Conservation (phyloP, 2,113 vertebrate species). For the Butastur rufipennis region DNA sequence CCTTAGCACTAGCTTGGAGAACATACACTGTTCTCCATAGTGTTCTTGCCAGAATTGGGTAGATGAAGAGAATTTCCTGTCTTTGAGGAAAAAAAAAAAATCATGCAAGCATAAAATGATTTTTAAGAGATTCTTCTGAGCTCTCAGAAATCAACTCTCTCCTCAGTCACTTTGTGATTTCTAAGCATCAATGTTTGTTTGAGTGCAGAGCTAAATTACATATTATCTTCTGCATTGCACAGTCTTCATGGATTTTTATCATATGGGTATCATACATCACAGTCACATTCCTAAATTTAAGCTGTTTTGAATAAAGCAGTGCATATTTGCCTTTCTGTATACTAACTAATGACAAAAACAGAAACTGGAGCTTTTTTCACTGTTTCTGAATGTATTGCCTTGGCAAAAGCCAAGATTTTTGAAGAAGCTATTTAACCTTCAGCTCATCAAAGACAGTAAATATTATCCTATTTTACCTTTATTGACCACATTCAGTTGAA, state of each 20-base stretch:
- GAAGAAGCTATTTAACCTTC: conserved; percentile 3
- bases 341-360: not conserved
- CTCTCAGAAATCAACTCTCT: not conserved
- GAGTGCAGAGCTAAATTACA: not conserved
- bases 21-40: not conserved
- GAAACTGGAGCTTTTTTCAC: not conserved
- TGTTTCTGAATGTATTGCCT: not conserved
- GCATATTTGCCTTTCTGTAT: not conserved
- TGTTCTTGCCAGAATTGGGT: not conserved
- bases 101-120: not conserved
- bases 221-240: not conserved
- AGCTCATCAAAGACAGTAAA: conserved; percentile 6
- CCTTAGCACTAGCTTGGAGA: not conserved
- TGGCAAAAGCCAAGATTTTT: not conserved
- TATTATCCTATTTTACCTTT: not conserved
- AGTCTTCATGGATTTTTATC: not conserved
- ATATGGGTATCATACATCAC: not conserved
- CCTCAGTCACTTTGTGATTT: not conserved
- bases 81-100: not conserved
- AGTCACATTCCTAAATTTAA: not conserved
- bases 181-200: not conserved
- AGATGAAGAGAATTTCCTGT: not conserved
- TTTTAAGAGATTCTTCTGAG: not conserved
- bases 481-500: not conserved
- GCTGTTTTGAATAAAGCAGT: not conserved